These are phyloP conservation scores for Hydropotes inermis DNA, from an alignment of 2,113 vertebrate genomes.

Conservation along the genomic window DNA sequence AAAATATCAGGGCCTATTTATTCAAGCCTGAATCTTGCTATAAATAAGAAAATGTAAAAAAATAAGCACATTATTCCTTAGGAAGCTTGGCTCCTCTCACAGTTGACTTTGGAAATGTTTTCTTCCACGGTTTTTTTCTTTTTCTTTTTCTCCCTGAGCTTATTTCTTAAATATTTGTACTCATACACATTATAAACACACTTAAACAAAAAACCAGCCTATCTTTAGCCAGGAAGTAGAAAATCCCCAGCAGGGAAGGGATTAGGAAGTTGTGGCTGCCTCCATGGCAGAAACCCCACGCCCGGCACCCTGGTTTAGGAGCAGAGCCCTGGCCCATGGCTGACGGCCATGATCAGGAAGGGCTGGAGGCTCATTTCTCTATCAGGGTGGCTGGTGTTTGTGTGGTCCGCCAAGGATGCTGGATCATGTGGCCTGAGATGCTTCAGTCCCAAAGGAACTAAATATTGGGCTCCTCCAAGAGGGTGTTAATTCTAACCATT, in stretches of 20 bases:
- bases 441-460: neutral
- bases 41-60: constrained; percentile 6
- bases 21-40: neutral
- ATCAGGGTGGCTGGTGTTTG: neutral
- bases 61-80: constrained; percentile 1
- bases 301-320: neutral
- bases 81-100: neutral
- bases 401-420: neutral
- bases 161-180: neutral
- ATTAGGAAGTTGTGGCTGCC: neutral
- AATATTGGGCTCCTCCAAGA: neutral
- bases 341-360: neutral
- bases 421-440: neutral
- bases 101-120: neutral
- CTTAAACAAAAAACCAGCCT: neutral
- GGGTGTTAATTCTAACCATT: neutral
- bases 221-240: neutral
- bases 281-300: neutral
- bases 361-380: neutral
- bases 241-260: neutral
- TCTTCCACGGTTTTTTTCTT: neutral
- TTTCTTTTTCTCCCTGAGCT: neutral
- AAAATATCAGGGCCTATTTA: neutral
- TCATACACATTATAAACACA: neutral
- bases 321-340: neutral